Base-by-base conservation (phyloP, 2,888 invertebrate species). In the Lasioglossum zephyrum region DNA sequence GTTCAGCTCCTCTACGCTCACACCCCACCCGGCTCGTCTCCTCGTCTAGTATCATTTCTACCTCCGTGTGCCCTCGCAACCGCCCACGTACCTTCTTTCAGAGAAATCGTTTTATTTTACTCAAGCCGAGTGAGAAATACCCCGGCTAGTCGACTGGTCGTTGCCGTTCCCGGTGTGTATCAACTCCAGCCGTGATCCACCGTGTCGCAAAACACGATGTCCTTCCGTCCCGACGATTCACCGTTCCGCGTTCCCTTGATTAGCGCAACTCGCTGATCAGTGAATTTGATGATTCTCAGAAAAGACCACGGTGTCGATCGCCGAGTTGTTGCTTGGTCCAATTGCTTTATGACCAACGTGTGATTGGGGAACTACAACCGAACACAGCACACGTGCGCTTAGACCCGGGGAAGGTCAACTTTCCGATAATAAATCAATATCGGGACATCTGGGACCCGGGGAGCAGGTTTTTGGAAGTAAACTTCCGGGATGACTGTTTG, bases 1-100 rank as follows among this genome's bases (percentile, higher is more conserved):
- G 92, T 94, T 94, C 93, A 92, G 93, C 89, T 89, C 86, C 87
- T 87, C 87, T 88, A 91, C 88, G 87, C 87, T 85, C 89, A 76
- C 39, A 63, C 84, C 82, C 79, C 77, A 36, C 87, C 79, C 81
- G 74, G 77, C 84, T 85, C 83, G 87, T 88, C 86, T 88, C 85
- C 90, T 82, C 89, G 80, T 81, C 84, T 81, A 82, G 85, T 84
- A 82, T 82, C 83, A 74, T 82, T 83, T 84, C 87, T 77, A 72
- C 86, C 85, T 79, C 82, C 69, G 77, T 82, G 77, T 84, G 80
- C 80, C 74, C 87, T 81, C 85, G 80, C 87, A 85, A 73, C 69
- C 91, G 78, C 69, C 86, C 84, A 74, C 91, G 86, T 83, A 89
- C 83, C 78, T 85, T 84, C 79, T 86, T 88, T 87, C 87, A 88